Evolutionary conservation across 1,140 invertebrate genomes (phyloP).

Genomic region (Orius insidiosus): DNA sequence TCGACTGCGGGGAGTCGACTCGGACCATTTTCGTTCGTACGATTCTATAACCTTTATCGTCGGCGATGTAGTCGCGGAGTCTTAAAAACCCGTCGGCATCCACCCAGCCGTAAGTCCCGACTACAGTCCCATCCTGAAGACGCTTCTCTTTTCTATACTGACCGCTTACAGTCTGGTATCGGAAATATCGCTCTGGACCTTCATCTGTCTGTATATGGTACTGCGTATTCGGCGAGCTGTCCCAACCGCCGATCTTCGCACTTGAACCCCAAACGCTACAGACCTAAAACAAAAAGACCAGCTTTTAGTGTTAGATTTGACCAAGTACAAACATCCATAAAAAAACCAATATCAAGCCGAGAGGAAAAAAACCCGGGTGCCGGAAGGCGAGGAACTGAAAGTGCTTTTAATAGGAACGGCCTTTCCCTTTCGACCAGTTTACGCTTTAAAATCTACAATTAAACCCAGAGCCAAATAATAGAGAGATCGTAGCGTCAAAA

Average conservation of each 20-base stretch:
- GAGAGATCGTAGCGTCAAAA: too few species aligned
- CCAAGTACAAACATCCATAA: too few species aligned
- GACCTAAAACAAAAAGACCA: constrained; percentile 19
- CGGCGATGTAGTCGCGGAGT: constrained; percentile 73
- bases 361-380: too few species aligned
- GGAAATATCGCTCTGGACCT: constrained; percentile 66
- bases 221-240: constrained; percentile 40
- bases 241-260: constrained; percentile 31
- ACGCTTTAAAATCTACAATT: too few species aligned
- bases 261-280: constrained; percentile 17
- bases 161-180: constrained; percentile 71
- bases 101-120: constrained; percentile 61
- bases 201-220: constrained; percentile 87
- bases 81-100: constrained; percentile 62
- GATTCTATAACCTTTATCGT: constrained; percentile 59
- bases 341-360: too few species aligned
- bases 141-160: constrained; percentile 75
- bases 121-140: constrained; percentile 48
- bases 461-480: too few species aligned
- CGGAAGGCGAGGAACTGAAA: too few species aligned
- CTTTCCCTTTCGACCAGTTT: too few species aligned
- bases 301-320: too few species aligned
- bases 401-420: too few species aligned
- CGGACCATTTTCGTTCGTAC: constrained; percentile 57
- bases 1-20: constrained; percentile 35